Evolutionary conservation across 2,113 vertebrate genomes (phyloP).

Genomic region (Agelaius phoeniceus): DNA sequence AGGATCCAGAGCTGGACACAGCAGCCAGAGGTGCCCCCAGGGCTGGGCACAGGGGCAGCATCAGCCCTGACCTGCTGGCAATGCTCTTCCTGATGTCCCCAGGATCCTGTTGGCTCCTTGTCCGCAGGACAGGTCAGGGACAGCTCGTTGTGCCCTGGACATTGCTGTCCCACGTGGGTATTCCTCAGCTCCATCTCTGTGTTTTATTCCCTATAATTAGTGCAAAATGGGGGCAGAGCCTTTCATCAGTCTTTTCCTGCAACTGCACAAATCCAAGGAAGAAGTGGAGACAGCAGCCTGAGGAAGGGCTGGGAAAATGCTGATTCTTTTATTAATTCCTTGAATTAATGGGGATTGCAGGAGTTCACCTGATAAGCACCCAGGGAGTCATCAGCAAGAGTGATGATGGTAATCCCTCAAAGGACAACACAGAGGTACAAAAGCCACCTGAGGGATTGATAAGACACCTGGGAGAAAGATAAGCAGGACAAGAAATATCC

Average conservation of each 20-base stretch:
- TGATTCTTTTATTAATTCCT: not conserved
- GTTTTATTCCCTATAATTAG: not conserved
- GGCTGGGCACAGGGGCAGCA: not conserved
- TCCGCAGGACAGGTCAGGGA: not conserved
- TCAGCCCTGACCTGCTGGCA: not conserved
- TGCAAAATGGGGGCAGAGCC: not conserved
- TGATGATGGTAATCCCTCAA: not conserved
- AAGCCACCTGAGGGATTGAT: not conserved
- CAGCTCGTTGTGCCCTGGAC: accelerated
- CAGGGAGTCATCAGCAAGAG: not conserved
- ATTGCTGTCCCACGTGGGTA: accelerated
- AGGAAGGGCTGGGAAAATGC: not conserved
- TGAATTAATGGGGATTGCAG: not conserved
- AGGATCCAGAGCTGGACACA: not conserved
- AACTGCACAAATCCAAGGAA: not conserved
- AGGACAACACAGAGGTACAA: not conserved
- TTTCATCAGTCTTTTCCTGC: not conserved
- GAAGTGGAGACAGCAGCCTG: not conserved
- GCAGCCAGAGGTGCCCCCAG: not conserved
- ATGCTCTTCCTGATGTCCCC: not conserved
- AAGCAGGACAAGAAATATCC: not conserved
- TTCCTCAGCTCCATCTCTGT: not conserved
- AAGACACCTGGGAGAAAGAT: not conserved
- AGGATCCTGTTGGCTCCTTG: not conserved
- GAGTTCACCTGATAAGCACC: not conserved